A percentile compares a stretch with the other conserved stretches of the same genome.
phyloP scores from a whole-genome alignment of 2,888 invertebrate species.

The Entomobrya proxima region DNA sequence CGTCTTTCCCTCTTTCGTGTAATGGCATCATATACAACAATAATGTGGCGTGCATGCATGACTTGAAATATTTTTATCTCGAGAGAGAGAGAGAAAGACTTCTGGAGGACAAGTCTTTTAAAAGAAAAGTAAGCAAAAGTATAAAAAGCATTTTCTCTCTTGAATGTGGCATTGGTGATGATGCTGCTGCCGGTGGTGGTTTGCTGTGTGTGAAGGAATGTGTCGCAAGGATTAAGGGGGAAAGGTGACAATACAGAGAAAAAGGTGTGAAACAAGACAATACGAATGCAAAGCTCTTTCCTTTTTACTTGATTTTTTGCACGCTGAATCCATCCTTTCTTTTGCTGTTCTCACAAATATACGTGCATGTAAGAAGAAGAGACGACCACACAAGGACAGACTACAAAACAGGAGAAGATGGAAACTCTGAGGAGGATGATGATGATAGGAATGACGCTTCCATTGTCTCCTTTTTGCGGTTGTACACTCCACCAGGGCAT shows the following conservation, averaged over 20 bases:
- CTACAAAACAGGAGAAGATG: constrained; percentile 27
- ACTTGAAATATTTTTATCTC: constrained; percentile 49
- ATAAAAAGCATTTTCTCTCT: constrained; percentile 9
- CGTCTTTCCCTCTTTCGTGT: constrained; percentile 31
- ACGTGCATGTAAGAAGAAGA: not conserved
- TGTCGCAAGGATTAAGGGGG: constrained; percentile 25
- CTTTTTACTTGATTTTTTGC: not conserved
- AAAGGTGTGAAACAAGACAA: constrained; percentile 35
- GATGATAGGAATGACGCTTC: not conserved
- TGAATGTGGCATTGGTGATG: constrained; percentile 22
- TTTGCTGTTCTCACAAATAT: constrained; percentile 1
- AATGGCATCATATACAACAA: constrained; percentile 53
- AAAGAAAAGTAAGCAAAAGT: not conserved
- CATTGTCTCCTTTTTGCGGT: not conserved
- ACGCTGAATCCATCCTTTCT: not conserved
- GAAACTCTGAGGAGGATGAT: not conserved
- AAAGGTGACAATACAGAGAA: constrained; percentile 41
- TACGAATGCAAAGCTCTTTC: constrained; percentile 1
- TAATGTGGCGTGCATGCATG: constrained; percentile 46
- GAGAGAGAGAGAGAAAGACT: not conserved
- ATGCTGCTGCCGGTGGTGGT: not conserved
- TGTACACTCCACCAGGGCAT: not conserved
- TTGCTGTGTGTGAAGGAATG: not conserved
- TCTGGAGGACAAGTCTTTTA: not conserved
- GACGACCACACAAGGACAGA: not conserved